These are phyloP conservation scores for Cantharis rustica DNA, from an alignment of 2,888 invertebrate genomes.

Conservation along the genomic window DNA sequence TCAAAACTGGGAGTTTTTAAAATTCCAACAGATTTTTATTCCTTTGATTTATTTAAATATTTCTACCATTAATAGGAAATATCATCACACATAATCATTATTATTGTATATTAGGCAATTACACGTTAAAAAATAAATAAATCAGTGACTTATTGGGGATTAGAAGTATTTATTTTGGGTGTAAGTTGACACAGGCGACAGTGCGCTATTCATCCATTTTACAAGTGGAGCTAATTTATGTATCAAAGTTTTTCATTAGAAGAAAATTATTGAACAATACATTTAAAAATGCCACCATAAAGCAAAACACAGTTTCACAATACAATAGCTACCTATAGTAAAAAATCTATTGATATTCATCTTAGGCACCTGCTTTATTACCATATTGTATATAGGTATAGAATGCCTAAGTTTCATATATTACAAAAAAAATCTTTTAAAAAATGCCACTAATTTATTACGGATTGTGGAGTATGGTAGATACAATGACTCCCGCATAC, in stretches of 20 bases:
- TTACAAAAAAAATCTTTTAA: slow-evolving; percentile 32
- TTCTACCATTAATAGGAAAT: neutral
- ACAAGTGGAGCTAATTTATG: slow-evolving; percentile 6
- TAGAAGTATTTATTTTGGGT: neutral
- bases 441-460: slow-evolving; percentile 35
- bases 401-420: slow-evolving; percentile 32
- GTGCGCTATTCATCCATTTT: neutral
- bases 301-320: slow-evolving; percentile 30
- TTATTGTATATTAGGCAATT: neutral
- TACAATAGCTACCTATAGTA: slow-evolving; percentile 19
- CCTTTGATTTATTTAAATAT: neutral
- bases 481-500: slow-evolving; percentile 31
- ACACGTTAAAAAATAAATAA: neutral
- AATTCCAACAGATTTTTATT: too few species aligned
- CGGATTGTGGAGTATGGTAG: slow-evolving; percentile 27
- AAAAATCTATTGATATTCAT: slow-evolving; percentile 31
- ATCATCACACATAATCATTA: neutral
- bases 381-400: slow-evolving; percentile 33
- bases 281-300: slow-evolving; percentile 30
- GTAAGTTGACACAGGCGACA: neutral
- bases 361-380: slow-evolving; percentile 35
- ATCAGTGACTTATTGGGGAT: neutral
- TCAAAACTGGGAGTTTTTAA: too few species aligned
- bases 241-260: slow-evolving; percentile 14
- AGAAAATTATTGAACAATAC: slow-evolving; percentile 29